Evolutionary conservation across 2,113 vertebrate genomes (phyloP).

Genomic region (Regulus satrapa): DNA sequence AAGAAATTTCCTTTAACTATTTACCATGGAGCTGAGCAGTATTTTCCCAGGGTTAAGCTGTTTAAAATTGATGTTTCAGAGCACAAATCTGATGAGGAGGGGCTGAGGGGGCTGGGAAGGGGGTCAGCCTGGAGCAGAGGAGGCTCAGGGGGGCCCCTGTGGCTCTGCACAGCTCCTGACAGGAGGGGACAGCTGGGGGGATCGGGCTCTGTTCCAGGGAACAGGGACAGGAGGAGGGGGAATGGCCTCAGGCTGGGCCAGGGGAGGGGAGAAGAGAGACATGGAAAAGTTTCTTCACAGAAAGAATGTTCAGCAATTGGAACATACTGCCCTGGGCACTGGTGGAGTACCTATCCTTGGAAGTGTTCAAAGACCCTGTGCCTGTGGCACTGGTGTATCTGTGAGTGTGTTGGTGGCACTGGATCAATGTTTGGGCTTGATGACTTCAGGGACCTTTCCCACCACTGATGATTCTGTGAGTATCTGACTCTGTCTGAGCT

Average conservation of each 20-base stretch:
- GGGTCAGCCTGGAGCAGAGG: background rate
- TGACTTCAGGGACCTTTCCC: background rate
- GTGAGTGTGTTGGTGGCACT: rapidly evolving
- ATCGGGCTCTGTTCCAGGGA: background rate
- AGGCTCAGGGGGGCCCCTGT: background rate
- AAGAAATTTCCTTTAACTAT: background rate
- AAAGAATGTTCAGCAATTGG: background rate
- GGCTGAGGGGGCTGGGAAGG: background rate
- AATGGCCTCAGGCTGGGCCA: rapidly evolving
- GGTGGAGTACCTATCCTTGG: background rate
- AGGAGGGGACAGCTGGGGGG: background rate
- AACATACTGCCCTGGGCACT: background rate
- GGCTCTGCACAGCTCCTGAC: background rate
- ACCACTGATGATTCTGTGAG: background rate
- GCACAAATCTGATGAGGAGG: background rate
- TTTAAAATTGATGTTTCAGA: background rate
- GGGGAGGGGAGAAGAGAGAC: background rate
- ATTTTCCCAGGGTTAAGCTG: background rate
- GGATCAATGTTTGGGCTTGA: background rate
- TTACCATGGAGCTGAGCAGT: background rate
- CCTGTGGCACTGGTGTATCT: too few species aligned
- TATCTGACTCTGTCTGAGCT: background rate
- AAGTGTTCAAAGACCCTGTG: rapidly evolving
- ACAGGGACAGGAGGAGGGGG: background rate
- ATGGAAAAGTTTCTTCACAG: background rate